phyloP scores from a whole-genome alignment of 2,113 vertebrate species.

The Capra hircus region DNA sequence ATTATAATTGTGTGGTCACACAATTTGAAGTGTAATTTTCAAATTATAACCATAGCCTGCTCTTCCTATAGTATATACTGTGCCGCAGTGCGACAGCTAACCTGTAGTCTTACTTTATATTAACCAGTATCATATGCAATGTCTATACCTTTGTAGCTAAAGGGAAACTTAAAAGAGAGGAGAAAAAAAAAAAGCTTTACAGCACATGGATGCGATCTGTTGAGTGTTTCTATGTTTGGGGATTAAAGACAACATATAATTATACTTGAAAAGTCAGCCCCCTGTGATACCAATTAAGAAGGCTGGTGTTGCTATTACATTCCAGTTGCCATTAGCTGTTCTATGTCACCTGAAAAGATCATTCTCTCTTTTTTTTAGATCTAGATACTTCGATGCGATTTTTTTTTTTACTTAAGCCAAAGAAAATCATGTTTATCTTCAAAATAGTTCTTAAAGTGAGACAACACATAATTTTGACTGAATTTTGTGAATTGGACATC shows the following conservation, averaged over 20 bases:
- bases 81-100: neutral
- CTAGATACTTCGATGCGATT: neutral
- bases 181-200: neutral
- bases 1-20: neutral
- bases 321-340: neutral
- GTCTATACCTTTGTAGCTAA: neutral
- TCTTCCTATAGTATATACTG: neutral
- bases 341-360: neutral
- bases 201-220: neutral
- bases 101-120: neutral
- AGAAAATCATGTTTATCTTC: neutral
- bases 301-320: neutral
- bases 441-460: neutral
- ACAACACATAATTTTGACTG: neutral
- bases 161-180: neutral
- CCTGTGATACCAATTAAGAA: neutral
- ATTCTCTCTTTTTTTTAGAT: neutral
- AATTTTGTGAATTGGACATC: neutral
- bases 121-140: neutral
- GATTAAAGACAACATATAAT: neutral
- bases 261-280: neutral
- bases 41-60: neutral
- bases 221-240: neutral
- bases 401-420: neutral
- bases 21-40: neutral